These are phyloP conservation scores for Drosophila incognita DNA, from an alignment of 2,888 invertebrate genomes.

Conservation along the genomic window DNA sequence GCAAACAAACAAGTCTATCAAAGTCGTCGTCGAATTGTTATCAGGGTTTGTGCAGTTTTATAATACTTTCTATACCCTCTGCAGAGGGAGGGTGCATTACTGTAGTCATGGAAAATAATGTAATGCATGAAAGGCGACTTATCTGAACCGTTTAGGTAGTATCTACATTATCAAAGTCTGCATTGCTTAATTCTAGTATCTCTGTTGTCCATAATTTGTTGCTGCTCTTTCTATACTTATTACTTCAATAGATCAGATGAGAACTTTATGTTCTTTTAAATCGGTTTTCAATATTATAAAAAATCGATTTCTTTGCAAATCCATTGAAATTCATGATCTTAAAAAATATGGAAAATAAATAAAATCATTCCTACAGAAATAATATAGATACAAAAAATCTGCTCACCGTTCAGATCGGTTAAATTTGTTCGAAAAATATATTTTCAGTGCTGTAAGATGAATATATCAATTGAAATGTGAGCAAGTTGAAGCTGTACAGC, in stretches of 20 bases:
- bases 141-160: not conserved
- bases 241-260: not conserved
- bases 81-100: not conserved
- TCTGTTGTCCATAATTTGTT: not conserved
- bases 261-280: fast-evolving
- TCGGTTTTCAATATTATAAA: not conserved
- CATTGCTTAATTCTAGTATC: not conserved
- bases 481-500: not conserved
- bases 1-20: conserved; percentile 46
- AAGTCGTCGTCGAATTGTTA: conserved; percentile 59
- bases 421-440: not conserved
- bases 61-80: not conserved
- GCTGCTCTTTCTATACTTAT: too few relatives aligned
- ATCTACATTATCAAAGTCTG: not conserved
- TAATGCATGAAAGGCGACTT: not conserved
- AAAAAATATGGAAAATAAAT: not conserved
- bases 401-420: not conserved
- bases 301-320: not conserved
- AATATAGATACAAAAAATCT: not conserved
- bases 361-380: not conserved
- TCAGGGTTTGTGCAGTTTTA: conserved; percentile 30
- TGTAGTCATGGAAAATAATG: not conserved
- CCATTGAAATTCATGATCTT: not conserved
- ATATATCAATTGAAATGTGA: not conserved
- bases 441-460: not conserved